phyloP scores from a whole-genome alignment of 2,888 invertebrate genomes.

The Coenonympha arcania region DNA sequence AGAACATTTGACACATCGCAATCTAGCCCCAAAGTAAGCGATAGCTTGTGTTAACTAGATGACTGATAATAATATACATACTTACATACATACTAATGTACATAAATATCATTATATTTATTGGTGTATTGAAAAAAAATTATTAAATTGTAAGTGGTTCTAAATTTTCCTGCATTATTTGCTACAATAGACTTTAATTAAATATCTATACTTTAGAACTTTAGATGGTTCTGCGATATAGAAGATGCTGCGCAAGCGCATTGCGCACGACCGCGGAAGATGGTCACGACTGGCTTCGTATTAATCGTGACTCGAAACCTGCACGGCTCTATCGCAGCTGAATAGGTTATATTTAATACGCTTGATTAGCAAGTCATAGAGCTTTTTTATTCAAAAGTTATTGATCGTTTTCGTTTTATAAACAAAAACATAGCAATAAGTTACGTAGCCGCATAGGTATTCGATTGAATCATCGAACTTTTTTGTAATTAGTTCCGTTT shows the following conservation, averaged over 20 bases:
- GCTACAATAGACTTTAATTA: slow-evolving; percentile 33
- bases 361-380: slow-evolving; percentile 39
- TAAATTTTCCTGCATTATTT: not conserved
- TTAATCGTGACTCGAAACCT: slow-evolving; percentile 33
- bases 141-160: too few relatives aligned
- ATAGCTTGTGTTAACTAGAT: too few relatives aligned
- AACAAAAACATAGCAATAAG: not conserved
- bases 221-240: slow-evolving; percentile 32
- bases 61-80: too few relatives aligned
- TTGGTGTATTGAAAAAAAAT: too few relatives aligned
- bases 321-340: slow-evolving; percentile 19
- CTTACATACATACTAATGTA: too few relatives aligned
- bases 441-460: not conserved
- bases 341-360: slow-evolving; percentile 26
- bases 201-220: not conserved
- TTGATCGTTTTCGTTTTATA: slow-evolving; percentile 8
- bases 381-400: slow-evolving; percentile 32
- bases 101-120: too few relatives aligned
- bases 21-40: too few relatives aligned
- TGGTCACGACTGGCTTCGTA: slow-evolving; percentile 43
- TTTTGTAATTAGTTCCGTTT: not conserved
- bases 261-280: slow-evolving; percentile 61
- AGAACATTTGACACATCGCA: too few relatives aligned
- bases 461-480: not conserved
- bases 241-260: slow-evolving; percentile 38